Conservation (phyloP, 2,113 vertebrate genomes). For the Bombycilla garrulus region DNA sequence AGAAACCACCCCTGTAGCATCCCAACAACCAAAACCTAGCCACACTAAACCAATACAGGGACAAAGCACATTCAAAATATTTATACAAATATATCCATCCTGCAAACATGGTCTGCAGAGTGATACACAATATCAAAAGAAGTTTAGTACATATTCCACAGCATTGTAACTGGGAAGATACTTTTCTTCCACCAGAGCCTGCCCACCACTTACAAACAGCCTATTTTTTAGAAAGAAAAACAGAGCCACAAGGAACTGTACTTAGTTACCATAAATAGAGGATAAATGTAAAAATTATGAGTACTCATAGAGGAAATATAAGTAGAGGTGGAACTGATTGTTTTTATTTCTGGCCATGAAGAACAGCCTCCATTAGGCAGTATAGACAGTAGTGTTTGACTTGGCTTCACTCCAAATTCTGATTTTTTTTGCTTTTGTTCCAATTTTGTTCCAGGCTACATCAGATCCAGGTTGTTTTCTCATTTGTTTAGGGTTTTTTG, state of each 20-base stretch:
- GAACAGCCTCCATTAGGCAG: neutral
- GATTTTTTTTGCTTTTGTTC: conserved; percentile 6
- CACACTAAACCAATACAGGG: neutral
- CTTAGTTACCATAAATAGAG: neutral
- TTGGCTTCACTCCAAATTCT: neutral
- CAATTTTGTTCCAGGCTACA: neutral
- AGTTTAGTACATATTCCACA: neutral
- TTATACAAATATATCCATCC: neutral
- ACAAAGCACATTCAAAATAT: neutral
- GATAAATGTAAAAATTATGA: neutral
- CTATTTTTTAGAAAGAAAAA: neutral
- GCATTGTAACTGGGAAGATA: neutral
- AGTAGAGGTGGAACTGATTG: neutral
- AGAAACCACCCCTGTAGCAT: neutral
- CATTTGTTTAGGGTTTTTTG: neutral
- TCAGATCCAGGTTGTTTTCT: neutral
- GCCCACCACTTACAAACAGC: neutral
- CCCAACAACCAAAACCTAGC: neutral
- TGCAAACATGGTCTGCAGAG: neutral
- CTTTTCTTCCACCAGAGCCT: neutral
- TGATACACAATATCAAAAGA: neutral
- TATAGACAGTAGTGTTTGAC: neutral
- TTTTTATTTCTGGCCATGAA: neutral
- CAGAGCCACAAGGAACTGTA: neutral
- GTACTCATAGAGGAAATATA: neutral